Percentiles rank a stretch among this genome's conserved stretches.
Evolutionary conservation across 1,140 invertebrate genomes (phyloP).

Genomic region (Temnothorax nylanderi): DNA sequence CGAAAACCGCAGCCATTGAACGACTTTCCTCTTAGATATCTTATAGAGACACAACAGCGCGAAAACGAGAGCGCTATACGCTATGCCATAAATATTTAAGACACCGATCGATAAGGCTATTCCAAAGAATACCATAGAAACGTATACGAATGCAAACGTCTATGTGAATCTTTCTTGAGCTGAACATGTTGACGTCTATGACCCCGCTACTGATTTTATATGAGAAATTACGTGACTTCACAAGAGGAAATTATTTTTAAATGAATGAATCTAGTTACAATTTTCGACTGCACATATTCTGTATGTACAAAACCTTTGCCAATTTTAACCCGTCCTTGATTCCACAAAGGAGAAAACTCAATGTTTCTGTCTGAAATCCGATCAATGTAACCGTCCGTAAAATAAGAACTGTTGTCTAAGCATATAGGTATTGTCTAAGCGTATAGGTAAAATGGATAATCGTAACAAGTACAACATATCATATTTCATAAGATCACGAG

Average conservation of each 20-base stretch:
- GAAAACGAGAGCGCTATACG: conserved; percentile 22
- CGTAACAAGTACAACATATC: conserved; percentile 35
- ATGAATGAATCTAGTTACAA: not conserved
- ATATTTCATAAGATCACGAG: conserved; percentile 20
- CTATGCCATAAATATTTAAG: conserved; percentile 57
- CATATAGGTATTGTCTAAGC: not conserved
- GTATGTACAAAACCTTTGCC: conserved; percentile 19
- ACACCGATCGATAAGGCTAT: conserved; percentile 54
- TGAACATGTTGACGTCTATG: not conserved
- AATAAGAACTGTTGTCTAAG: conserved; percentile 11
- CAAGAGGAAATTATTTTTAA: not conserved
- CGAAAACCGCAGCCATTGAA: not conserved
- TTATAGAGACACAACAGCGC: not conserved
- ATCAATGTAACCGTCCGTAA: conserved; percentile 66
- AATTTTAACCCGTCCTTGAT: conserved; percentile 51
- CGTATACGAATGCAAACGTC: conserved; percentile 6
- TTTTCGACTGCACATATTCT: not conserved
- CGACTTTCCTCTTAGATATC: conserved; percentile 28
- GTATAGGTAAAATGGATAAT: not conserved
- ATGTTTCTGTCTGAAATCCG: conserved; percentile 34
- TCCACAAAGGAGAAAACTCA: not conserved
- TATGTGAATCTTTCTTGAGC: not conserved
- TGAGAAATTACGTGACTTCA: not conserved
- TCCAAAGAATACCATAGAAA: conserved; percentile 64
- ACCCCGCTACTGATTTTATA: not conserved